Conservation (phyloP, 2,797 vertebrate species). For the Crax fasciolata region DNA sequence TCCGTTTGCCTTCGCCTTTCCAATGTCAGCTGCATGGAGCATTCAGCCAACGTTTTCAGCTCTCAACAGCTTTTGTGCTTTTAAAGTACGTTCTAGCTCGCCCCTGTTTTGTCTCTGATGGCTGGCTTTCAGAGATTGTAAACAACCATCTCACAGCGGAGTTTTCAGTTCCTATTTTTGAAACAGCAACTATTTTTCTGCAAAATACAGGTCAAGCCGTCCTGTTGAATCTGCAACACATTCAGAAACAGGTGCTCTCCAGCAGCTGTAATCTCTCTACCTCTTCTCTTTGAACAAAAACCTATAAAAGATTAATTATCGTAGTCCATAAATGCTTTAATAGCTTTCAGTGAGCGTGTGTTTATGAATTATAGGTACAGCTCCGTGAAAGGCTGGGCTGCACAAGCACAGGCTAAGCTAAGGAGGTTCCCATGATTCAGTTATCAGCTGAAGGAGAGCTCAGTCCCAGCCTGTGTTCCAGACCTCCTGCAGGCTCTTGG, state of each 20-base stretch:
- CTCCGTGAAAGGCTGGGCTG: background rate
- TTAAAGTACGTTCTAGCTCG: background rate
- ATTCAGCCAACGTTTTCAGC: background rate
- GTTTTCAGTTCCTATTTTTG: background rate
- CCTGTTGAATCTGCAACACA: background rate
- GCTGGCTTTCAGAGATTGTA: constrained; percentile 21
- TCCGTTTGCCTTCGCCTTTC: constrained; percentile 3
- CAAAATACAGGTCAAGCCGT: constrained; percentile 31
- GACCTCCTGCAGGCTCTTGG: background rate
- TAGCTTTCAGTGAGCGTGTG: background rate
- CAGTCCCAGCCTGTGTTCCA: background rate
- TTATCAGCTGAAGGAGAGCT: background rate
- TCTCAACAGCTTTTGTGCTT: constrained; percentile 46
- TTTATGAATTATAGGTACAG: background rate
- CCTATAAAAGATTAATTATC: background rate
- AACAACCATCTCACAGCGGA: constrained; percentile 18
- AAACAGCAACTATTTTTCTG: constrained; percentile 13
- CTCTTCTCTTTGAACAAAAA: constrained; percentile 8
- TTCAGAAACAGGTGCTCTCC: constrained; percentile 1
- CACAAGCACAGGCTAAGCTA: background rate
- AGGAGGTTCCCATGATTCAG: background rate
- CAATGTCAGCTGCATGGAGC: background rate
- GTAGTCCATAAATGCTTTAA: background rate
- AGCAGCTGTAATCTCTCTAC: constrained; percentile 19
- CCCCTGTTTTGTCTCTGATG: constrained; percentile 26